Base-by-base conservation (phyloP, 2,797 vertebrate species). In the Helarctos malayanus region DNA sequence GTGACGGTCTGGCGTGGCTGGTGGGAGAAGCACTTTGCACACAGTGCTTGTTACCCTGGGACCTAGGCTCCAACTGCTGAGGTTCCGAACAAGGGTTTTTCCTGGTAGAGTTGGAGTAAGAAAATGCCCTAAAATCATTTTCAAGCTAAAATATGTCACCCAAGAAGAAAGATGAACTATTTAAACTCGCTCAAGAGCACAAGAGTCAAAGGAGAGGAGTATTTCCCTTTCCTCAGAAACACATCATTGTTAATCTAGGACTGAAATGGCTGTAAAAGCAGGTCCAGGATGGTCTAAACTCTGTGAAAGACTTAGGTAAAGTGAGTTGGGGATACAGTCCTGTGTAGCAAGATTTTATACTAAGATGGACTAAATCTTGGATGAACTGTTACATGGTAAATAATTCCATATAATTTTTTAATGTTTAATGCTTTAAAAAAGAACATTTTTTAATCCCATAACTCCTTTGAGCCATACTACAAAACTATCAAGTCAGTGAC, bases 131-230 rank as follows among this genome's bases (percentile, higher is more conserved):
- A 65, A 47, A 80, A 80, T 32, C 18, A 87, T 45, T 73, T 41
- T n/a, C 23, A 86, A 86, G 63, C 54, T 87, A 49, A 54, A 38
- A 1, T 32, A 83, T 57, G 45, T 95, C 80, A 82, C 32, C 25
- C 27, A 84, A 75, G 59, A 73, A 69, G 23, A 78, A 69, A 68
- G 25, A 80, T 32, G 35, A 76, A 73, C 52, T 71, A 93, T 13
- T 94, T 92, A 78, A 81, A 88, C 15, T 81, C 49, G 65, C 56
- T 59, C 27, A 41, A 38, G 32, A 94, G 68, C 19, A 56, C 56
- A 45, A 52, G 5, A 80, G 38, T 79, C 32, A 90, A 86, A 47
- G 38, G 12, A 90, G 16, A 89, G 4, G 13, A 81, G 23, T 27
- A 3, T 75, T 88, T 90, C 71, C n/a, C n/a, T 94, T 75, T 25